phyloP scores from a whole-genome alignment of 2,113 vertebrate genomes.

The Hypomesus transpacificus region DNA sequence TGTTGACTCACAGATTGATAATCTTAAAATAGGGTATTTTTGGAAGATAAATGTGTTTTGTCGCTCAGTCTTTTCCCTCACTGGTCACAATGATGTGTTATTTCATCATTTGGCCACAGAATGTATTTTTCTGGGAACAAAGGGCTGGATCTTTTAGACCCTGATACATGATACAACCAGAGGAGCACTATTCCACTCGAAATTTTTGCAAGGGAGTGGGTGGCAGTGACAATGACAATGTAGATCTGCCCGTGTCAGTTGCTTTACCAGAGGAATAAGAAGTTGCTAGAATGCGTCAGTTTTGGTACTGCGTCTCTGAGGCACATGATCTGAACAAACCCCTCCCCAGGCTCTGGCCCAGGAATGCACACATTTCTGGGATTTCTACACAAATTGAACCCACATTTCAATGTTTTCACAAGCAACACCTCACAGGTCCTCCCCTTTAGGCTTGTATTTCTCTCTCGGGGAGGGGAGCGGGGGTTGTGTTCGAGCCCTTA shows the following conservation, averaged over 20 bases:
- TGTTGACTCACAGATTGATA: slow-evolving; percentile 26
- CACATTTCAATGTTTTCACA: slow-evolving; percentile 25
- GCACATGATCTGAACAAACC: not conserved
- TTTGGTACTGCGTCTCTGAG: not conserved
- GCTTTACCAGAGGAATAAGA: not conserved
- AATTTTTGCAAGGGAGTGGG: not conserved
- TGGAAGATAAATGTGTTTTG: slow-evolving; percentile 31
- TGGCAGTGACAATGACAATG: not conserved
- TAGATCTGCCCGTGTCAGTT: not conserved
- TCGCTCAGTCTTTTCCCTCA: not conserved
- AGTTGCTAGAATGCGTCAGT: not conserved
- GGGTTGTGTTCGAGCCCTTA: slow-evolving; percentile 30
- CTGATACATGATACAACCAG: no score
- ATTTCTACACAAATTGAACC: slow-evolving; percentile 31
- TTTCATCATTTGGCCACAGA: slow-evolving; percentile 4
- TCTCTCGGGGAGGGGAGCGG: not conserved
- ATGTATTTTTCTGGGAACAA: not conserved
- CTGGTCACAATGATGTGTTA: not conserved
- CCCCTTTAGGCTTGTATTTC: not conserved
- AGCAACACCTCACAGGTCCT: not conserved
- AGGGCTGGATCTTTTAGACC: no score
- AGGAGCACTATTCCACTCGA: no score
- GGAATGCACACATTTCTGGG: slow-evolving; percentile 13
- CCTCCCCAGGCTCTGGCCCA: not conserved
- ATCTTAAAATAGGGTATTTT: no score